Evolutionary conservation across 2,797 vertebrate genomes (phyloP).

Genomic region (Sebastes iracundus): DNA sequence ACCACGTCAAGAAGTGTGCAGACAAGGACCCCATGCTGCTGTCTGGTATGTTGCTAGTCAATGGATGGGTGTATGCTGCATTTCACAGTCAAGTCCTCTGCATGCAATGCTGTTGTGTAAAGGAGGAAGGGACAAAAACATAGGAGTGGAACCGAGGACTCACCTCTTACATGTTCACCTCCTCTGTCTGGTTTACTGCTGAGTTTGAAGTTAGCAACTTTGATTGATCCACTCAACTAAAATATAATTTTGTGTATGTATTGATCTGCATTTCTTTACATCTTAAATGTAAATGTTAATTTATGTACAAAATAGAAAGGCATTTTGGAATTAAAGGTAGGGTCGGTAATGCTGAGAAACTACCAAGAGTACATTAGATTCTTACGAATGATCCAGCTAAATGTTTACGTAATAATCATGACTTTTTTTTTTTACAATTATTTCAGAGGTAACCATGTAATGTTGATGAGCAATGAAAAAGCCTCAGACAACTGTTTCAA

Average conservation of each 20-base stretch:
- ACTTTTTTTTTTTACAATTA: not conserved
- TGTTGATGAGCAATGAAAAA: not conserved
- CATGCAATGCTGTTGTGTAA: not conserved
- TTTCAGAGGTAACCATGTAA: not conserved
- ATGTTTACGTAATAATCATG: not conserved
- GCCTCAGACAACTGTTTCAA: not conserved
- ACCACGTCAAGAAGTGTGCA: slow-evolving; percentile 93
- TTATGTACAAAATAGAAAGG: not conserved
- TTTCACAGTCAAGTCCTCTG: not conserved
- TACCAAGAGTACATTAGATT: no score
- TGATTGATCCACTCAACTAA: not conserved
- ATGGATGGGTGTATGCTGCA: not conserved
- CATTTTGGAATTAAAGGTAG: no score
- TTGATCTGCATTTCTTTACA: not conserved
- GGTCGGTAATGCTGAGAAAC: no score
- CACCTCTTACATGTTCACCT: not conserved
- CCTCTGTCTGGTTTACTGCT: not conserved
- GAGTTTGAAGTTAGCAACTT: not conserved
- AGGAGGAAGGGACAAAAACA: not conserved
- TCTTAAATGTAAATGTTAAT: not conserved
- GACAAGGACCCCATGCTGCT: slow-evolving; percentile 97
- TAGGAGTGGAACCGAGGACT: not conserved
- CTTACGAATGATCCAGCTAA: no score
- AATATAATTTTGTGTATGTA: not conserved
- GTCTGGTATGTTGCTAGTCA: slow-evolving; percentile 85